phyloP scores from a whole-genome alignment of 2,113 vertebrate genomes.

The Phaethornis superciliosus region DNA sequence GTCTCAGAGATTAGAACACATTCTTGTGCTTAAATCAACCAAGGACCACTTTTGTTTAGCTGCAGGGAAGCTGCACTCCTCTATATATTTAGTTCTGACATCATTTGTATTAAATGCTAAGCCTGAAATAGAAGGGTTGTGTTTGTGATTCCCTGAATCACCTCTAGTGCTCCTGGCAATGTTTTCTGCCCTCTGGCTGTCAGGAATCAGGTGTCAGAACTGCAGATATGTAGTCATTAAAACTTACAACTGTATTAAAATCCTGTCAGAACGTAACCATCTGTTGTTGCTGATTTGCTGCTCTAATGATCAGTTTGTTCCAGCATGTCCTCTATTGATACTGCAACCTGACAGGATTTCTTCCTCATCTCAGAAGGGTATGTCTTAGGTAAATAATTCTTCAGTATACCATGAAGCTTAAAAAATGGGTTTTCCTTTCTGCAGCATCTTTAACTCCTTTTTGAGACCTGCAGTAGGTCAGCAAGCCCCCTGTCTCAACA shows the following conservation, averaged over 20 bases:
- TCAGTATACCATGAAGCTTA: not conserved
- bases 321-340: not conserved
- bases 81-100: not conserved
- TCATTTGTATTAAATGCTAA: not conserved
- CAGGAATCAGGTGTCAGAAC: not conserved
- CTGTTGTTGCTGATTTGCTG: not conserved
- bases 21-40: not conserved
- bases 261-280: not conserved
- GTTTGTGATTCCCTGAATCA: not conserved
- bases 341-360: not conserved
- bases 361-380: not conserved
- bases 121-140: not conserved
- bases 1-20: not conserved
- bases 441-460: not conserved
- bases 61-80: not conserved
- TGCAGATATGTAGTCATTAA: not conserved
- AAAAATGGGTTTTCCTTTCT: not conserved
- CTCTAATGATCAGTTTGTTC: not conserved
- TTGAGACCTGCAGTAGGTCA: not conserved
- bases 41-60: not conserved
- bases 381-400: not conserved
- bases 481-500: not conserved
- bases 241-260: not conserved
- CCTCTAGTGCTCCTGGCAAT: not conserved
- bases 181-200: conserved; percentile 16